Percentiles rank a stretch among this genome's conserved stretches.
phyloP scores from a whole-genome alignment of 1,140 invertebrate genomes.

The Stegodyphus dumicola region DNA sequence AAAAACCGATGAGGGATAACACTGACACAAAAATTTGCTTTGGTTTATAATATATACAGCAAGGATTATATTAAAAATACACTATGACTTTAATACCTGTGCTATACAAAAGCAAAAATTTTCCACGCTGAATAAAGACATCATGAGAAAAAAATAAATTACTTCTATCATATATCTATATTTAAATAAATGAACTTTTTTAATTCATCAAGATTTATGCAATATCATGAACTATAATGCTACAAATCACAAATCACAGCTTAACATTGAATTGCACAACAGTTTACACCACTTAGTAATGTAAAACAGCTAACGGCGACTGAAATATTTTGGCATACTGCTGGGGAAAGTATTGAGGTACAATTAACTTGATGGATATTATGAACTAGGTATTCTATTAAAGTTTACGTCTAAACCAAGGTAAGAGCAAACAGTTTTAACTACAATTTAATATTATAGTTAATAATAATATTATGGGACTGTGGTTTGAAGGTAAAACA shows the following conservation, averaged over 20 bases:
- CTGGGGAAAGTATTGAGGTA: constrained; percentile 29
- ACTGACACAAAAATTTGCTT: constrained; percentile 49
- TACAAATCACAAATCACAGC: constrained; percentile 60
- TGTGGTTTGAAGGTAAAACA: too few species aligned
- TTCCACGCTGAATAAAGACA: constrained; percentile 45
- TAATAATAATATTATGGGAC: too few species aligned
- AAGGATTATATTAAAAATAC: constrained; percentile 61
- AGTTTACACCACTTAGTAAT: constrained; percentile 55
- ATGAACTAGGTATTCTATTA: not conserved
- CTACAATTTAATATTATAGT: too few species aligned
- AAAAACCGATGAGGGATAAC: constrained; percentile 59
- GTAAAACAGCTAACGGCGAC: constrained; percentile 59
- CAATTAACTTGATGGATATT: not conserved
- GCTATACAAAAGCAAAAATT: constrained; percentile 50
- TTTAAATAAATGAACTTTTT: constrained; percentile 52
- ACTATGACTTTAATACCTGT: constrained; percentile 58
- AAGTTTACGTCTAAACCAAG: not conserved
- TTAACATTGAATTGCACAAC: constrained; percentile 61
- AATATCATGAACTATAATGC: constrained; percentile 50
- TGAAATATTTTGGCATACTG: constrained; percentile 48
- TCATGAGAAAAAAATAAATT: constrained; percentile 49
- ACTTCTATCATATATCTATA: constrained; percentile 59
- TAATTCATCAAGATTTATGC: constrained; percentile 53
- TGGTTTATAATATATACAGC: constrained; percentile 56
- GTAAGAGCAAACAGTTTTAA: not conserved